These are phyloP conservation scores for Tryphoninae sp. DNA, from an alignment of 2,888 invertebrate genomes.

Conservation along the genomic window DNA sequence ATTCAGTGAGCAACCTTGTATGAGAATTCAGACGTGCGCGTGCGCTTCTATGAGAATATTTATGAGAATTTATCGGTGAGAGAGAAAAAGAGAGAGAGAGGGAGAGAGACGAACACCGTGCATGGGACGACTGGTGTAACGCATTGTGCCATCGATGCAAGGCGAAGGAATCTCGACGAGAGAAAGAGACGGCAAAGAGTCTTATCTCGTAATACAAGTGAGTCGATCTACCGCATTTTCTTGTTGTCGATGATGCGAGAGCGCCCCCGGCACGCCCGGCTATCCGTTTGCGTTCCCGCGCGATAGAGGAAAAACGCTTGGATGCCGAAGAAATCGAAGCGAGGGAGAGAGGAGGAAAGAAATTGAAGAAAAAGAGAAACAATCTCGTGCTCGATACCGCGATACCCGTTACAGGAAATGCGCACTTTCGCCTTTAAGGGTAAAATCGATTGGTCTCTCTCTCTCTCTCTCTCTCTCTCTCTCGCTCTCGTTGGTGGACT, in stretches of 20 bases:
- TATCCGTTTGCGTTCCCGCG: slow-evolving; percentile 23
- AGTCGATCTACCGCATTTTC: slow-evolving; percentile 63
- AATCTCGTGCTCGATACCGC: slow-evolving; percentile 59
- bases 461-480: slow-evolving; percentile 8
- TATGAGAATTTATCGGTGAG: slow-evolving; percentile 27
- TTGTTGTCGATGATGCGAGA: slow-evolving; percentile 52
- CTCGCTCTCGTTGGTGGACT: background rate
- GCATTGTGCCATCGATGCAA: no score
- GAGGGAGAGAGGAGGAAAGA: background rate
- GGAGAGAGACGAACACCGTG: background rate
- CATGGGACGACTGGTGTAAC: background rate
- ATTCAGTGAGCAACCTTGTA: slow-evolving; percentile 38
- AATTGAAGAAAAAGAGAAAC: slow-evolving; percentile 56
- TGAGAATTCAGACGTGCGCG: background rate
- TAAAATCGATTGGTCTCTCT: slow-evolving; percentile 60
- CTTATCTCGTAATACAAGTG: slow-evolving; percentile 60
- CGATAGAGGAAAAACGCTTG: background rate
- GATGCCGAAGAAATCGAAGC: slow-evolving; percentile 30
- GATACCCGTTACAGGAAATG: slow-evolving; percentile 63
- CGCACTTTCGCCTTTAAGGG: slow-evolving; percentile 62
- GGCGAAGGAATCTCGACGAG: slow-evolving; percentile 8
- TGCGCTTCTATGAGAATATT: slow-evolving; percentile 24
- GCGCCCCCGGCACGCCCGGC: slow-evolving; percentile 39
- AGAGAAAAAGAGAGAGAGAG: background rate
- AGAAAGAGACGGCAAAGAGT: slow-evolving; percentile 38